phyloP scores from a whole-genome alignment of 1,140 invertebrate genomes.

The Hirudo medicinalis region DNA sequence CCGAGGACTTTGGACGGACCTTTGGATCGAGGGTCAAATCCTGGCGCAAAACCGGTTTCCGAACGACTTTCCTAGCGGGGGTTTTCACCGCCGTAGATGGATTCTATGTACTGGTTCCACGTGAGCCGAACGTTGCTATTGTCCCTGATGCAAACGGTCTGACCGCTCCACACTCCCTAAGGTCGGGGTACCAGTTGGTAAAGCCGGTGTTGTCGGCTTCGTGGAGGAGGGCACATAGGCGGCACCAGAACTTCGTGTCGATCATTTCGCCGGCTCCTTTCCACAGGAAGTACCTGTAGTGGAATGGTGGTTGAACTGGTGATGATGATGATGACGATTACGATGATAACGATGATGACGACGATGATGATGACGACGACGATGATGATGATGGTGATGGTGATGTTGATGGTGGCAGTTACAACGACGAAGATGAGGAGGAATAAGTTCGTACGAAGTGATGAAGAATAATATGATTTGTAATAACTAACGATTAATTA shows the following conservation, averaged over 20 bases:
- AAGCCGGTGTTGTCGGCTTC: constrained; percentile 25
- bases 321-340: constrained; percentile 15
- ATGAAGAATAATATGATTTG: too few relatives aligned
- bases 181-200: constrained; percentile 23
- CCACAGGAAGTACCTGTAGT: constrained; percentile 27
- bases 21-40: too few relatives aligned
- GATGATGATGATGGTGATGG: constrained; percentile 13
- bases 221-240: constrained; percentile 58
- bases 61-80: too few relatives aligned
- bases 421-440: too few relatives aligned
- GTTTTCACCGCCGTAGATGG: too few relatives aligned
- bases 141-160: neutral
- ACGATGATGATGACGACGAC: neutral
- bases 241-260: constrained; percentile 68
- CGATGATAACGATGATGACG: constrained; percentile 9
- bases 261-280: constrained; percentile 34
- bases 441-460: too few relatives aligned
- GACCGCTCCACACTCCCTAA: constrained; percentile 10
- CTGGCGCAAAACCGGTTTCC: too few relatives aligned
- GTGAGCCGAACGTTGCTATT: too few relatives aligned
- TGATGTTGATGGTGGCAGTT: neutral
- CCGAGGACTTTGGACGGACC: too few relatives aligned
- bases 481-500: too few relatives aligned
- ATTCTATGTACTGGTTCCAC: too few relatives aligned
- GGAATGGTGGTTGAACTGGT: neutral